These are phyloP conservation scores for Vulpes ferrilata DNA, from an alignment of 2,113 vertebrate species.

Conservation along the genomic window DNA sequence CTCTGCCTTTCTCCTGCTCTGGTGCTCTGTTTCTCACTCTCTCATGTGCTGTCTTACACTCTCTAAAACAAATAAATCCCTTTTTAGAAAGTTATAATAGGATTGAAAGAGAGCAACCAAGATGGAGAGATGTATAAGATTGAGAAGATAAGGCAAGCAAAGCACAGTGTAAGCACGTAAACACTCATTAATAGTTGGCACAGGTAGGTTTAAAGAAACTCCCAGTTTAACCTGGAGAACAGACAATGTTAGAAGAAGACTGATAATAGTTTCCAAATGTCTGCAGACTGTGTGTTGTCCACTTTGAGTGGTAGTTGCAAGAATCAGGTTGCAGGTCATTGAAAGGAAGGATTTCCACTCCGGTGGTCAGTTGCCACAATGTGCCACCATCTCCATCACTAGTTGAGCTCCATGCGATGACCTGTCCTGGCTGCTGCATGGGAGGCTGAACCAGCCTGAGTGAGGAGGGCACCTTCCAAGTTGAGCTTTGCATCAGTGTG, in stretches of 20 bases:
- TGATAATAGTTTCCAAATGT: neutral
- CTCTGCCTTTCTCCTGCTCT: neutral
- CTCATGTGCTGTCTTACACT: neutral
- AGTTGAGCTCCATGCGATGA: fast-evolving
- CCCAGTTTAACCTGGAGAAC: neutral
- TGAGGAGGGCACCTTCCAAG: neutral
- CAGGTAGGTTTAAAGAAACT: neutral
- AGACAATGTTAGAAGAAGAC: neutral
- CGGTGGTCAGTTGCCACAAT: fast-evolving
- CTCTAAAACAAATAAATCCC: neutral
- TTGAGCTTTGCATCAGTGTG: neutral
- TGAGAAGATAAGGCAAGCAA: neutral
- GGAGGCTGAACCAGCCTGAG: neutral
- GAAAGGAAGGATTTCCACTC: neutral
- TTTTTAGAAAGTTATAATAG: neutral
- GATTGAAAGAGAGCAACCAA: neutral
- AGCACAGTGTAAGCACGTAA: neutral
- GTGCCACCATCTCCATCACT: neutral
- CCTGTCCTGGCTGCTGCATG: neutral
- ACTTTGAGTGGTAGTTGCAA: neutral
- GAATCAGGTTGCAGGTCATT: neutral
- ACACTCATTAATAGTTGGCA: neutral
- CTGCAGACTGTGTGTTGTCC: neutral
- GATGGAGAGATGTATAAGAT: neutral
- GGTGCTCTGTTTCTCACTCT: neutral